Percentiles rank a stretch among this genome's conserved stretches.
Conservation (phyloP, 35 echinoderm and acorn worm genomes). For the Patiria miniata region DNA sequence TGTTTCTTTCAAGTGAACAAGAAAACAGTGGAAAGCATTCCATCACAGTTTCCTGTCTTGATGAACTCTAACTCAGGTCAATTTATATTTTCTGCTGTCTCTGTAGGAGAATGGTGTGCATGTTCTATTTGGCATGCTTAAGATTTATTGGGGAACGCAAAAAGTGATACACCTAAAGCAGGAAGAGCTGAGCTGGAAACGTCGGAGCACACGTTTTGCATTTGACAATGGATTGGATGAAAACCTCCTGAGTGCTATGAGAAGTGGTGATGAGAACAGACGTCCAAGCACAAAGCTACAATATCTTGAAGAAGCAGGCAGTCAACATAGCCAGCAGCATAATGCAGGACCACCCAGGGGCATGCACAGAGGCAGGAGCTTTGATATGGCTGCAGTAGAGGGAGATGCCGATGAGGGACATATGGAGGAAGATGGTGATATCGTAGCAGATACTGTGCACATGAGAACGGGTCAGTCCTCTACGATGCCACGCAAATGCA, state of each 20-base stretch:
- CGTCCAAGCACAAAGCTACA: constrained; percentile 35
- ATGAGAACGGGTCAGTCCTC: constrained; percentile 13
- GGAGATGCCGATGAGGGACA: constrained; percentile 11
- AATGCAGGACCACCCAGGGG: too few relatives aligned
- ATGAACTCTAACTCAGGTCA: too few relatives aligned
- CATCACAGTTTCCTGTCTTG: too few relatives aligned
- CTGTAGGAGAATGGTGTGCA: constrained; percentile 32
- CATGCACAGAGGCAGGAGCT: too few relatives aligned
- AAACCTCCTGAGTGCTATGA: constrained; percentile 56
- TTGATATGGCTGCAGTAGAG: background rate
- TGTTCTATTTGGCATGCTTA: constrained; percentile 70
- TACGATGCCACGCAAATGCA: constrained; percentile 52
- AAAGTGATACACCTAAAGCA: constrained; percentile 82
- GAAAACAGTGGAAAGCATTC: too few relatives aligned
- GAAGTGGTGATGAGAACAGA: constrained; percentile 48
- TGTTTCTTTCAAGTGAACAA: too few relatives aligned
- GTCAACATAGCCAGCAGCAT: too few relatives aligned
- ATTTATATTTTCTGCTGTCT: background rate
- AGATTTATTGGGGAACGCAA: constrained; percentile 86
- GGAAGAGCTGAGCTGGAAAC: constrained; percentile 83
- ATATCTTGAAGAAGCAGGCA: background rate
- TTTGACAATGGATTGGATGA: constrained; percentile 56
- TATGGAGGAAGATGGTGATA: constrained; percentile 37
- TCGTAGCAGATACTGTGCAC: background rate
- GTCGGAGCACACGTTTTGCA: constrained; percentile 64